Evolutionary conservation across 2,113 vertebrate species (phyloP), one percentile per base, ranked within the genome.

Genomic region (Spheniscus mendiculus): DNA sequence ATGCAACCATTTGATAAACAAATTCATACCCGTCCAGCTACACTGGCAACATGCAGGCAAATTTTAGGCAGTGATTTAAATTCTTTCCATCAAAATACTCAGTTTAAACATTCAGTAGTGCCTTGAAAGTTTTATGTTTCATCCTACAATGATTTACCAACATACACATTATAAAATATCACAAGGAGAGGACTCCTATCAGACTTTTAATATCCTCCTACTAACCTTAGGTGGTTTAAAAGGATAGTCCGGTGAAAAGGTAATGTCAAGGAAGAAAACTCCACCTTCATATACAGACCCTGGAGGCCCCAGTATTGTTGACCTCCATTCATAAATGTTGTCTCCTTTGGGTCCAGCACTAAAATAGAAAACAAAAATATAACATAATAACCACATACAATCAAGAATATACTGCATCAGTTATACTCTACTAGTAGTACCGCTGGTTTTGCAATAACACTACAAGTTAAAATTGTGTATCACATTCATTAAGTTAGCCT

Each of bases 241-340:
- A 19, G 99, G 99, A 98, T 99, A 99, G 98, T 99, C 99, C 58
- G 99, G 99, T 88, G 99, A 99, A 98, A 99, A 99, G 96, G 99
- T 99, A 84, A 99, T 99, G 98, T 99, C 99, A 98, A 99, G 98
- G 98, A 99, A 99, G 99, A 99, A 99, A 97, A 99, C 99, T 32
- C 99, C 99, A 95, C 99, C 99, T 98, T 99, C 99, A 88, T 99
- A 99, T 94, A 99, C 99, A 65, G 99, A 99, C 92, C 99, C 99
- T 40, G 99, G 99, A 69, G 99, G 99, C 66, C 99, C 99, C 98
- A 99, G 98, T 98, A 99, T 99, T 97, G 99, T 99, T 89, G 99
- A 99, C 98, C 99, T 99, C 99, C 99, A 99, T 98, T 99, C 99
- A 97, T 99, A 99, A 98, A 99, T 99, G 98, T 99, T 99, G 98